Base-by-base conservation (phyloP, 2,888 invertebrate species). In the Agrochola circellaris region DNA sequence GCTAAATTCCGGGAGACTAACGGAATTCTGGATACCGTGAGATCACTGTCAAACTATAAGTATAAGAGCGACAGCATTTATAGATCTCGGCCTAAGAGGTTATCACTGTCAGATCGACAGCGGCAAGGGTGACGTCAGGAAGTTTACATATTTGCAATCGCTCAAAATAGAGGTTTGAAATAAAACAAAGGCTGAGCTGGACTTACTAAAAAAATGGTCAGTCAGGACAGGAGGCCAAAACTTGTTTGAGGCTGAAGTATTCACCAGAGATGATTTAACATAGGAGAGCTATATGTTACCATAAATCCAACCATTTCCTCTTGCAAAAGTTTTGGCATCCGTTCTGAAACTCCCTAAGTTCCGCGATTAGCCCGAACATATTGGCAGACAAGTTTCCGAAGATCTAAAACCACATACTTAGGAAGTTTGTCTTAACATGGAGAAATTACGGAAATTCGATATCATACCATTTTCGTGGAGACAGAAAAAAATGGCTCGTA, bases 281-380 rank as follows among this genome's bases (percentile, higher is more conserved):
- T 20, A 26, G 1, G 4, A 30, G 13, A 56, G 13, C 8, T 17
- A 13, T 7, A 15, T 56, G 48, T 34, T 26, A 13, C 20, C 38
- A 58, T 48, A 79, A 54, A 38, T 73, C 48, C 17, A 23, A 13
- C 17, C 17, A 69, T 11, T 9, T 42, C 17, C 56, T 56, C 38
- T 38, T 26, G n/a, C 48, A 48, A 68, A 68, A 83, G 64, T 83
- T 81, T 23, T 48, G 45, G 15, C 42, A 81, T 42, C 34, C 54
- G 67, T 17, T 54, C 30, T 60, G 58, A 64, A 60, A 58, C 67
- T 64, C n/a, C 7, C n/a, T 6, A 68, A 81, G 79, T 68, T 81
- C 15, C 13, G 26, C 61, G 68, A 69, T 68, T 64, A 78, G 45
- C 72, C 15, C 58, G 45, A 45, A 81, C 64, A 78, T 81, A 69